A percentile compares a stretch with the other conserved stretches of the same genome.
These are phyloP conservation scores for Malaclemys terrapin DNA, from an alignment of 2,113 vertebrate genomes.

Conservation along the genomic window DNA sequence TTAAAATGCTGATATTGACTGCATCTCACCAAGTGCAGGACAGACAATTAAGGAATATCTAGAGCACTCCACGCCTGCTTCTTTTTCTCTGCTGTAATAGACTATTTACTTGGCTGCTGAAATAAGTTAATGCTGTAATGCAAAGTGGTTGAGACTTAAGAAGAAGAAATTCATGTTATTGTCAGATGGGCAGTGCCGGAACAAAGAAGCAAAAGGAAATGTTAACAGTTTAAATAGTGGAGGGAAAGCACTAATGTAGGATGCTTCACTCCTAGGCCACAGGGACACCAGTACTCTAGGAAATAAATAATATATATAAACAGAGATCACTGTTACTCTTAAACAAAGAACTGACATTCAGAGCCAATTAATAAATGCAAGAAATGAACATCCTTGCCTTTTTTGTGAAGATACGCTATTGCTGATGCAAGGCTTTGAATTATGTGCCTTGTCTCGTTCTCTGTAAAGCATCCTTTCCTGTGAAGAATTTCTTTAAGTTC, in stretches of 20 bases:
- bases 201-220: slow-evolving; percentile 17
- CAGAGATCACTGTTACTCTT: background rate
- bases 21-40: background rate
- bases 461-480: slow-evolving; percentile 81
- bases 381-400: slow-evolving; percentile 70
- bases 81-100: background rate
- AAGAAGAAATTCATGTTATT: background rate
- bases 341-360: background rate
- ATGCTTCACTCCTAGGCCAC: background rate
- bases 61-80: background rate
- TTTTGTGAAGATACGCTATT: slow-evolving; percentile 86
- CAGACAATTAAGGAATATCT: background rate
- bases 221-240: background rate
- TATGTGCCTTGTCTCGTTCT: slow-evolving; percentile 87
- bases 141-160: background rate
- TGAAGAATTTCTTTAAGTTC: slow-evolving; percentile 85
- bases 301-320: slow-evolving; percentile 18
- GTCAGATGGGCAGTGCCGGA: background rate
- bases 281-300: background rate
- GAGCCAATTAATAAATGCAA: background rate
- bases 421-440: slow-evolving; percentile 85
- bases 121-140: background rate
- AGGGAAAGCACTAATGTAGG: background rate
- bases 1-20: background rate
- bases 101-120: background rate